Evolutionary conservation across 2,113 vertebrate genomes (phyloP).

Genomic region (Blennius ocellaris): DNA sequence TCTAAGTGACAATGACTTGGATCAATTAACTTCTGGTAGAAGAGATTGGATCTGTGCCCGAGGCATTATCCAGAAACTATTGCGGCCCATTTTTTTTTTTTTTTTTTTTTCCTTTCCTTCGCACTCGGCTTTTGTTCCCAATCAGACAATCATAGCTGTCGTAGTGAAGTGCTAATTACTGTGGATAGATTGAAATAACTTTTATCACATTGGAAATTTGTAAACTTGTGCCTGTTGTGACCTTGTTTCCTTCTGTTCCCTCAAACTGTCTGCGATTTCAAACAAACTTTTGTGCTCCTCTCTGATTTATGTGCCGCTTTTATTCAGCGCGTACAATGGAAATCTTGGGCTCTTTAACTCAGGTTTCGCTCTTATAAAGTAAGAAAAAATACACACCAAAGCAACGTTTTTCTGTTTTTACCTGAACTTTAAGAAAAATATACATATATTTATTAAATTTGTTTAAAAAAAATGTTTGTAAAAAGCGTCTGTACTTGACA

Average conservation of each 20-base stretch:
- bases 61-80: constrained; percentile 36
- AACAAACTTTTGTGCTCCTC: constrained; percentile 34
- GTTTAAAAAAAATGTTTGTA: not conserved
- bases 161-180: constrained; percentile 54
- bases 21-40: constrained; percentile 58
- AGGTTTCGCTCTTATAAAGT: no score
- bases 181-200: constrained; percentile 30
- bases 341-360: no score
- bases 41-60: constrained; percentile 59
- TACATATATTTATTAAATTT: no score
- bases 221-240: constrained; percentile 39
- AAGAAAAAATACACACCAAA: no score
- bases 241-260: constrained; percentile 3
- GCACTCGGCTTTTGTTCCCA: constrained; percentile 47
- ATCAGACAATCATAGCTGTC: constrained; percentile 40
- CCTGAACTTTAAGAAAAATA: not conserved
- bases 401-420: not conserved
- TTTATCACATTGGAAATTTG: constrained; percentile 38
- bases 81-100: constrained; percentile 10
- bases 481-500: not conserved
- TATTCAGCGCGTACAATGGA: not conserved
- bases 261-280: constrained; percentile 30
- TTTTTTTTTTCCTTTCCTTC: not conserved
- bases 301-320: constrained; percentile 4
- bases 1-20: constrained; percentile 63